Conservation (phyloP, 2,113 vertebrate genomes). For the Myotis davidii region DNA sequence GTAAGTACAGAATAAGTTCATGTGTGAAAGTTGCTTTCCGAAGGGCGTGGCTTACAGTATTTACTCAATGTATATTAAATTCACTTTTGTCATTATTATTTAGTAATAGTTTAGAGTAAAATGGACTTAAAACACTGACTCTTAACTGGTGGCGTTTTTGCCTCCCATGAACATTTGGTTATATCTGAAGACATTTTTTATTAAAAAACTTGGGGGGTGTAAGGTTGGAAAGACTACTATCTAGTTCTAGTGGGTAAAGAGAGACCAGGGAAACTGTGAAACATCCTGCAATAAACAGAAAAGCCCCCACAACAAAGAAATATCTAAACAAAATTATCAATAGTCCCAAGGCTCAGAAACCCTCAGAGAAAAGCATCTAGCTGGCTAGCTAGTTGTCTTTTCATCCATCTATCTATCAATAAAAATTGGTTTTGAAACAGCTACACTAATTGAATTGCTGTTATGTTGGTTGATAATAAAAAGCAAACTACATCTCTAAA, state of each 20-base stretch:
- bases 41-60: neutral
- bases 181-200: neutral
- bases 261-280: neutral
- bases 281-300: neutral
- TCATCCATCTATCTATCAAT: neutral
- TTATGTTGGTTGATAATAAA: constrained; percentile 13
- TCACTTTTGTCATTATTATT: neutral
- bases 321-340: neutral
- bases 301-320: neutral
- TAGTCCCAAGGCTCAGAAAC: neutral
- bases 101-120: neutral
- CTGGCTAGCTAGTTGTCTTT: neutral
- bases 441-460: neutral
- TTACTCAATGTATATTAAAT: neutral
- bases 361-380: neutral
- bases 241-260: neutral
- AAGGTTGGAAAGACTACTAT: neutral
- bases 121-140: neutral
- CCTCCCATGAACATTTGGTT: neutral
- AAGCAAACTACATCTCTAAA: neutral
- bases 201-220: neutral
- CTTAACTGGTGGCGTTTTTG: neutral
- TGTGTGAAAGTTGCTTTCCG: neutral
- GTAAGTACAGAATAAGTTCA: neutral
- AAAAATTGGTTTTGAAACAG: constrained; percentile 29